Evolutionary conservation across 2,113 vertebrate genomes (phyloP), one percentile per base, ranked within the genome.

Genomic region (Puntigrus tetrazona): DNA sequence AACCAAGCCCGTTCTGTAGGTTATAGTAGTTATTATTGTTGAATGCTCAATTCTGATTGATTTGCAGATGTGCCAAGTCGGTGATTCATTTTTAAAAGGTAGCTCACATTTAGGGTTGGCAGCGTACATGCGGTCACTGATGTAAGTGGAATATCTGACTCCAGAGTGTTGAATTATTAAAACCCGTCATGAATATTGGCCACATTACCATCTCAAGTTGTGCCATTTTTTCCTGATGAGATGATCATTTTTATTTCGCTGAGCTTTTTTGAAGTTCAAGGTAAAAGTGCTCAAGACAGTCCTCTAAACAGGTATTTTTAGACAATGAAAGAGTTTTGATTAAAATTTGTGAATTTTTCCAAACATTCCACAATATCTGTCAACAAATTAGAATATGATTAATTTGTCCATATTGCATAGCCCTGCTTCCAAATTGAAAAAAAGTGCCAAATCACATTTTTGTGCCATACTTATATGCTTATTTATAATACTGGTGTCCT

Each of bases 141-240:
- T 67, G 7, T 65, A 67, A 67, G 63, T 69, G 31, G 65, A 69
- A 36, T 36, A 69, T 36, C 4, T 69, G 63, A 69, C 65, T 69
- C 1, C 31, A 69, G 18, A n/a, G 52, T 57, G 22, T 57, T n/a
- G 22, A 22, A 36, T 22, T 20, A 67, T 67, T 20, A 7, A 67
- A 67, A 67, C 4, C 16, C 20, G 3, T 36, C 29, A 20, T 69
- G 8, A 20, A 38, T 11, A 69, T 38, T 69, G 65, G 65, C 20
- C 65, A 38, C 31, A 38, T 67, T 67, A 36, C 31, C 57, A 55
- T 55, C 52, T 27, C n/a, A 25, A 25, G 4, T 59, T 61, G 25
- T 61, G 59, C 45, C 2, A 22, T 47, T 50, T 50, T 50, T 18
- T 50, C 7, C 5, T 50, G 16, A 2, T 50, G 47, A 50, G 47